Percentiles rank a stretch among this genome's conserved stretches.
These are phyloP conservation scores for Agrotis clavis DNA, from an alignment of 2,888 invertebrate species.

Conservation along the genomic window DNA sequence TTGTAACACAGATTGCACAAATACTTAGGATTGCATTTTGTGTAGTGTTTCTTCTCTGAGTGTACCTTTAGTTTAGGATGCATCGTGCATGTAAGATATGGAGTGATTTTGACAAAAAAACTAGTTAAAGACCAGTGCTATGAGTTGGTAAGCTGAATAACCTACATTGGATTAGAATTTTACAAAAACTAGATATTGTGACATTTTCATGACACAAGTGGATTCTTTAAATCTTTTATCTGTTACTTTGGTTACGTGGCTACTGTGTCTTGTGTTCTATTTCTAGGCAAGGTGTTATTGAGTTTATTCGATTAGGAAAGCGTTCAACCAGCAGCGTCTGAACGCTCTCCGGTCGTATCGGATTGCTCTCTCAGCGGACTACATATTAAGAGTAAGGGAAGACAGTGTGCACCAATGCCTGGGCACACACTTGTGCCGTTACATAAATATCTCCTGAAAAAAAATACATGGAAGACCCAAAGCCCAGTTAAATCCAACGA, in stretches of 20 bases:
- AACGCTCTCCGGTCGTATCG: too few relatives aligned
- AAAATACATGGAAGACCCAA: not conserved
- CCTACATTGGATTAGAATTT: too few relatives aligned
- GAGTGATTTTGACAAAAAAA: conserved; percentile 10
- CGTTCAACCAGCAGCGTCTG: too few relatives aligned
- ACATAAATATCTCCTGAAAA: not conserved
- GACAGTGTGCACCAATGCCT: too few relatives aligned
- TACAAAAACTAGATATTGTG: not conserved
- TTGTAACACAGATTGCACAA: conserved; percentile 5
- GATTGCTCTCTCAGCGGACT: too few relatives aligned
- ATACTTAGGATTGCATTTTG: conserved; percentile 12
- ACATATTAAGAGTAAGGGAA: too few relatives aligned
- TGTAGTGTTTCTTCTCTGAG: not conserved
- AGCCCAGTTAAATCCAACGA: conserved; percentile 3
- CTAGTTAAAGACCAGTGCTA: not conserved
- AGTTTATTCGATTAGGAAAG: too few relatives aligned
- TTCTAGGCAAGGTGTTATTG: too few relatives aligned
- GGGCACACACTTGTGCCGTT: not conserved
- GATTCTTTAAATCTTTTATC: not conserved
- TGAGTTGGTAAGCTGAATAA: not conserved
- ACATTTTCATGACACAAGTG: not conserved
- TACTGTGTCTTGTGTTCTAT: too few relatives aligned
- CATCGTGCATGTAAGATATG: not conserved
- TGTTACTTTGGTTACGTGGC: too few relatives aligned
- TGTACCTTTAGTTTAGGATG: conserved; percentile 19